Base-by-base conservation (phyloP, 2,113 vertebrate species). In the Zapornia atra region DNA sequence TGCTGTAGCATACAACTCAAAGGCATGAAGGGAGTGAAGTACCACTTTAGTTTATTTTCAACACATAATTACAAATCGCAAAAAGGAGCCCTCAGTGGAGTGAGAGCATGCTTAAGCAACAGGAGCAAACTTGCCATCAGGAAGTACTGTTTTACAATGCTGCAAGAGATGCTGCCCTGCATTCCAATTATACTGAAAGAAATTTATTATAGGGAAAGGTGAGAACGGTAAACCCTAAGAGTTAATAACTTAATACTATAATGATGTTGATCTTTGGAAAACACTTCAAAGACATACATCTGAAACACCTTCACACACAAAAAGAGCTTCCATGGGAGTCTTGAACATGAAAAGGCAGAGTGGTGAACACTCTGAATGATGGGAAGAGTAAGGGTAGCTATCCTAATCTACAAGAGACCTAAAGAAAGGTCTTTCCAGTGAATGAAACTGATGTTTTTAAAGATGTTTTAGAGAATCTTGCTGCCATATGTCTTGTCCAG, bases 91-190 rank as follows among this genome's bases (percentile, higher is more conserved):
- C 59, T 84, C 50, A 77, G n/a, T 86, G 57, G 75, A 94, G 78
- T 50, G 82, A 91, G 75, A 88, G 38, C 6, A 12, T 73, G 21
- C 42, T 94, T 63, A 53, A 72, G 80, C 42, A 94, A 94, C 75
- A 96, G 86, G 93, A 97, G 87, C 68, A 66, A 97, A 96, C 81
- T 82, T 64, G 64, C 92, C 83, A 85, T 84, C 75, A 90, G 69
- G 94, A 96, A 96, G 88, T 21, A 14, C 69, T 88, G 42, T 28
- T 70, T 76, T 79, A 86, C 40, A 80, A 38, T 38, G 42, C 65
- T 25, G 31, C 42, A 53, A 80, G 48, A 65, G 56, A 78, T 88
- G 50, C 48, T 81, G 75, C 82, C 25, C 46, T 93, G 50, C 36
- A n/a, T 54, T 81, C 93, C 68, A 77, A 64, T 61, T 92, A 29